Percentiles rank a stretch among this genome's conserved stretches.
phyloP scores from a whole-genome alignment of 2,113 vertebrate species.

The Coptodon rendalli region DNA sequence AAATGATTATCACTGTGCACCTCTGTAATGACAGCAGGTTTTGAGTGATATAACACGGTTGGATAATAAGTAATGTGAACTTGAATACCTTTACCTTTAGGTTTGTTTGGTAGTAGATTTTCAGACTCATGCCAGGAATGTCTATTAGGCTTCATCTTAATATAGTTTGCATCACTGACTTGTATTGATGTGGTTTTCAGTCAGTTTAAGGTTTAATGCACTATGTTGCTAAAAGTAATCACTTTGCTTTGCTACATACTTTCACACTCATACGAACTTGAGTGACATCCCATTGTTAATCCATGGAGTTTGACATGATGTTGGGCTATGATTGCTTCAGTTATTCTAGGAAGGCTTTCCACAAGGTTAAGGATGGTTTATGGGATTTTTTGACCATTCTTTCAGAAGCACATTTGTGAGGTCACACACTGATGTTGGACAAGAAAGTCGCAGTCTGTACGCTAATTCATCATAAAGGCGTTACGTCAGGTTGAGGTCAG shows the following conservation, averaged over 20 bases:
- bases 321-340: not conserved
- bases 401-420: not conserved
- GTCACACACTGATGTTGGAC: not conserved
- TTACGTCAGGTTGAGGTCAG: not conserved
- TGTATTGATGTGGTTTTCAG: not conserved
- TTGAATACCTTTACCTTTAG: not conserved
- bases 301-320: not conserved
- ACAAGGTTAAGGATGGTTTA: not conserved
- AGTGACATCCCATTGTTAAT: not conserved
- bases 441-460: not conserved
- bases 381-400: not conserved
- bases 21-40: not conserved
- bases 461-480: not conserved
- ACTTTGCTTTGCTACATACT: not conserved
- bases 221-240: not conserved
- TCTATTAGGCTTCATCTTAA: not conserved
- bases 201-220: not conserved
- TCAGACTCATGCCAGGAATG: not conserved
- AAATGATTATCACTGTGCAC: not conserved
- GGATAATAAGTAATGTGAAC: not conserved
- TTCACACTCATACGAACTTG: not conserved
- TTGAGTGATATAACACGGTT: not conserved
- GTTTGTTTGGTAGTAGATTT: not conserved
- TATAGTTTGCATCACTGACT: not conserved
- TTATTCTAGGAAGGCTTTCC: not conserved